Base-by-base conservation (phyloP, 1,140 invertebrate species). In the Zaprionus ornatus region DNA sequence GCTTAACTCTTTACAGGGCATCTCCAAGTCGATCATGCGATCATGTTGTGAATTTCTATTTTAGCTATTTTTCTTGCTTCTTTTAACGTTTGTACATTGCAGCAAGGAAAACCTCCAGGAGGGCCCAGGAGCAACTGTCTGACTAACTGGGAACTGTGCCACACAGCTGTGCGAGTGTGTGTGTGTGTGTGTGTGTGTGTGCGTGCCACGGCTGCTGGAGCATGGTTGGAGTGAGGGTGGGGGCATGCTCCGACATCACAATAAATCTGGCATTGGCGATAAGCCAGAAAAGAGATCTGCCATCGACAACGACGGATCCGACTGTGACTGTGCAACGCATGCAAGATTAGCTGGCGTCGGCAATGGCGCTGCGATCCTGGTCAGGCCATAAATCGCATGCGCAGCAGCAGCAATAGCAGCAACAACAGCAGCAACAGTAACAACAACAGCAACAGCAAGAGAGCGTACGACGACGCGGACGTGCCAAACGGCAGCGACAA, bases 281-380 rank as follows among this genome's bases (percentile, higher is more conserved):
- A 77, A 77, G 74, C 55, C 56, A 72, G 52, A 71, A 71, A 77
- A 72, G 35, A 57, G 69, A 76, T 76, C 62, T 64, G 67, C 45
- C 48, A 75, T 64, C 67, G 65, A 75, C 60, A 70, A 70, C 27
- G 62, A 27, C 35, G 74, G 79, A 45, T 45, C 59, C 57, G 77
- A 79, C 74, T 88, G 77, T 87, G 83, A 87, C 83, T 88, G 77
- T 87, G 85, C 40, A 45, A 87, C 84, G 84, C 84, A 87, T 87
- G 79, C 84, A 69, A 90, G 84, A 88, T 90, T 88, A 84, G 85
- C 85, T 81, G 85, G 80, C 80, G 77, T 79, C 72, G 67, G 52
- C 73, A 69, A 79, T 82, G 71, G 80, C 76, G 85, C 84, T 90
- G 75, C 75, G 82, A 87, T 90, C 81, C 86, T 90, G 85, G 78